Conservation (phyloP, 2,888 invertebrate genomes). For the Clusia tigrina region DNA sequence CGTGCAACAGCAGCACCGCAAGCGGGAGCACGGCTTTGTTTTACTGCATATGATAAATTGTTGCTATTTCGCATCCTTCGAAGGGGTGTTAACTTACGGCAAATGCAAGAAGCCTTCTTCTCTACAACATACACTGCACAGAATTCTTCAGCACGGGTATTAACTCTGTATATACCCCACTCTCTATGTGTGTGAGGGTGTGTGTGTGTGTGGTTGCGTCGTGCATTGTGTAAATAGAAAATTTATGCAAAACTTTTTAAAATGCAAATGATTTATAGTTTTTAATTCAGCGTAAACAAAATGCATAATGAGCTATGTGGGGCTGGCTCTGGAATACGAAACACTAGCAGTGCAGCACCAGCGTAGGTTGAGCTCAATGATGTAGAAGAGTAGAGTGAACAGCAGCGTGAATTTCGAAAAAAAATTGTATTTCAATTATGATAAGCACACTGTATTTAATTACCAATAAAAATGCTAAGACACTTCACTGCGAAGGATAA, state of each 20-base stretch:
- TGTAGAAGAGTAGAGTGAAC: neutral
- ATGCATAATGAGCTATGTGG: neutral
- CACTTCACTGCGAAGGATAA: neutral
- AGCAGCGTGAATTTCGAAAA: neutral
- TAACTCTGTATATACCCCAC: no score
- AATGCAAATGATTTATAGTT: constrained; percentile 23
- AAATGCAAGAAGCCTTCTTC: no score
- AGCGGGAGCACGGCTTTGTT: neutral
- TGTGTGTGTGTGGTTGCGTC: no score
- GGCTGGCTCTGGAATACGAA: neutral
- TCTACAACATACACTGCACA: no score
- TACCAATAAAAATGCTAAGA: neutral
- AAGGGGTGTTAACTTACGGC: constrained; percentile 6
- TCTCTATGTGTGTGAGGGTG: no score
- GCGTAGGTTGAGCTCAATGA: no score
- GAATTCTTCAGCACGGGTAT: no score
- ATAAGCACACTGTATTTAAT: no score
- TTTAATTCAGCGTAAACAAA: constrained; percentile 19
- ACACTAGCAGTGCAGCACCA: no score
- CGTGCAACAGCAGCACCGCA: neutral
- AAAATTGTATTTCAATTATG: neutral
- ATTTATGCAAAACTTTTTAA: neutral
- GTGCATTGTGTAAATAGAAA: no score
- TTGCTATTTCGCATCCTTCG: neutral
- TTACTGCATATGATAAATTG: neutral